Evolutionary conservation across 2,888 invertebrate species (phyloP).

Genomic region (Corbicula japonica): DNA sequence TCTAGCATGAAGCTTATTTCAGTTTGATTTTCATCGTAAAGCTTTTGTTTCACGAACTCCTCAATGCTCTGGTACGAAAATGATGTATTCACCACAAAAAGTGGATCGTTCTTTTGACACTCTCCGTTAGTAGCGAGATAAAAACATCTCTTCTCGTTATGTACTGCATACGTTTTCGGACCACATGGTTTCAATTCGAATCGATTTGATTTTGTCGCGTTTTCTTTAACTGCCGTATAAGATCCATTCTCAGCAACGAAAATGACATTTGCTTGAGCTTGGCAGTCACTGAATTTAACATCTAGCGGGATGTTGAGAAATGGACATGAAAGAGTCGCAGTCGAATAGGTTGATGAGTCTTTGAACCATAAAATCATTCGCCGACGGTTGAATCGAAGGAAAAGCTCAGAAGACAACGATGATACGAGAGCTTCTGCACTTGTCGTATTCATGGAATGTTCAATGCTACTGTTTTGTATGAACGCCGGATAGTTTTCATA

Average conservation of each 20-base stretch:
- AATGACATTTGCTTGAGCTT: neutral
- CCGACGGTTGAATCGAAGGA: neutral
- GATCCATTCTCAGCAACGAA: neutral
- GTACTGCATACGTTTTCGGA: neutral
- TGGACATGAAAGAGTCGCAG: neutral
- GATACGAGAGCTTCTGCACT: neutral
- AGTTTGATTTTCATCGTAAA: too few species aligned
- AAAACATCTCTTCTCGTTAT: neutral
- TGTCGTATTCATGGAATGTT: neutral
- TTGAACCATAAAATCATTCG: neutral
- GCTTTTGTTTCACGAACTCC: too few species aligned
- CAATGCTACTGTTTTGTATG: neutral
- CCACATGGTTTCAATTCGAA: neutral
- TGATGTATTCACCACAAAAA: neutral
- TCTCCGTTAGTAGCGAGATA: neutral
- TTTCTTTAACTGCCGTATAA: neutral
- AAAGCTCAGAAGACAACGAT: neutral
- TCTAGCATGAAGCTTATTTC: too few species aligned
- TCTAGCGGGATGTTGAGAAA: neutral
- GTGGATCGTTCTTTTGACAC: neutral
- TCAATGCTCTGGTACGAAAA: neutral
- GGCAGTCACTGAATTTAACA: neutral
- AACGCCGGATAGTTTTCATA: slow-evolving; percentile 3
- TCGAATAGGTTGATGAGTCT: neutral
- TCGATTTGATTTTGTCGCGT: neutral